These are phyloP conservation scores for Phragmatobia fuliginosa DNA, from an alignment of 2,888 invertebrate species.

Conservation along the genomic window DNA sequence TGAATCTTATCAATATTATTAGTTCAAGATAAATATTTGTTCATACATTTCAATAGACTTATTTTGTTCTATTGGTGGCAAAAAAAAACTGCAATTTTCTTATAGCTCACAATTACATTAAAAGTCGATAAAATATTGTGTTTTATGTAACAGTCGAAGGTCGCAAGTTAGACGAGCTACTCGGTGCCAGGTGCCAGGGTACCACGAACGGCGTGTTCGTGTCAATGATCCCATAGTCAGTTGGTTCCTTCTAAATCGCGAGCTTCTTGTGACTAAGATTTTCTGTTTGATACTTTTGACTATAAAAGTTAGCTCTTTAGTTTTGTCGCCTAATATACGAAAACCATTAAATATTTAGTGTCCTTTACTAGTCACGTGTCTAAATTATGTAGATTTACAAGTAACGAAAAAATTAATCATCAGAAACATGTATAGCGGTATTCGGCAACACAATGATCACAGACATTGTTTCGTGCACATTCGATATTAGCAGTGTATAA, in stretches of 20 bases:
- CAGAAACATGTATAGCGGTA: conserved; percentile 17
- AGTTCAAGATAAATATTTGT: conserved; percentile 12
- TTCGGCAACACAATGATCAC: conserved; percentile 25
- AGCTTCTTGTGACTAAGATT: conserved; percentile 23
- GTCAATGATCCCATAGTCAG: conserved; percentile 61
- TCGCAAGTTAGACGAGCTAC: conserved; percentile 75
- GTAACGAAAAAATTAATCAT: neutral
- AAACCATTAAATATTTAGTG: neutral
- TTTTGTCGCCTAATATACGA: neutral
- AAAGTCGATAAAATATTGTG: conserved; percentile 50
- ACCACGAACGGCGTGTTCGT: conserved; percentile 75
- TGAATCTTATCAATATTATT: conserved; percentile 17
- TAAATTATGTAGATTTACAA: neutral
- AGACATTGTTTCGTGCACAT: conserved; percentile 60
- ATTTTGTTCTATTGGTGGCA: neutral
- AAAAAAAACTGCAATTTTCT: conserved; percentile 17
- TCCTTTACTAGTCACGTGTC: neutral
- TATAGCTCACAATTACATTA: conserved; percentile 42
- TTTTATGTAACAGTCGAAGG: conserved; percentile 71
- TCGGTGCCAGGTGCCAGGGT: conserved; percentile 72
- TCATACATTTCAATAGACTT: conserved; percentile 2
- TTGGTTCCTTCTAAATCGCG: conserved; percentile 38
- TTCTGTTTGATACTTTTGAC: conserved; percentile 10
- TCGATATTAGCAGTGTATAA: conserved; percentile 64
- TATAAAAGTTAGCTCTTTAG: neutral